A percentile compares a stretch with the other conserved stretches of the same genome.
These are phyloP conservation scores for Zaprionus lachaisei DNA, from an alignment of 1,140 invertebrate genomes.

Conservation along the genomic window DNA sequence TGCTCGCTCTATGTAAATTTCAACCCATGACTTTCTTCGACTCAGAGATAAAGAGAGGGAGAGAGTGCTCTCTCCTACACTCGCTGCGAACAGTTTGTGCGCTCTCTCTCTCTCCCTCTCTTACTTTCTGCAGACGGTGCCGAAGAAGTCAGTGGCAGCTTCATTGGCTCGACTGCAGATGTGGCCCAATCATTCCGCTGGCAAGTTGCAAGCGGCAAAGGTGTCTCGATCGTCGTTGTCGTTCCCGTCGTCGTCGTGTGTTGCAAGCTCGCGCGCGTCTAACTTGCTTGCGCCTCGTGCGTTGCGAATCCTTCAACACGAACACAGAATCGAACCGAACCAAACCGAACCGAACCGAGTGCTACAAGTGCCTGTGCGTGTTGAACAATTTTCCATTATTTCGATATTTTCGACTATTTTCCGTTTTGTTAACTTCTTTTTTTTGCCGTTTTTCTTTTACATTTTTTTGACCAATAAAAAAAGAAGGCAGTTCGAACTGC, in stretches of 20 bases:
- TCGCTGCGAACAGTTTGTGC: constrained; percentile 23
- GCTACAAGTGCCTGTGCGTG: not conserved
- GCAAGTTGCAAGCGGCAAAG: constrained; percentile 70
- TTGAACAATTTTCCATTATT: not conserved
- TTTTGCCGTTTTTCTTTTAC: constrained; percentile 11
- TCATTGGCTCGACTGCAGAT: constrained; percentile 56
- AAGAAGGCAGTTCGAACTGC: constrained; percentile 15
- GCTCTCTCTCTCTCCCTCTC: not conserved
- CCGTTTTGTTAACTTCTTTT: constrained; percentile 8
- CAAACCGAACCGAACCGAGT: not conserved
- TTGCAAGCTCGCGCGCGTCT: constrained; percentile 34
- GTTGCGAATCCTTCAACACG: constrained; percentile 25
- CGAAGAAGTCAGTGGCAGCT: constrained; percentile 40
- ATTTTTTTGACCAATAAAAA: constrained; percentile 7
- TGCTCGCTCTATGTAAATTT: constrained; percentile 6
- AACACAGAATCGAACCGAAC: not conserved
- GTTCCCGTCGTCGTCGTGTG: not conserved
- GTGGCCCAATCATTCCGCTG: constrained; percentile 76
- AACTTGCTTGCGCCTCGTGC: constrained; percentile 2
- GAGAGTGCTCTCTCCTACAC: constrained; percentile 11
- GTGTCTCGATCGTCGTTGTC: constrained; percentile 39
- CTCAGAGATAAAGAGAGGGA: not conserved
- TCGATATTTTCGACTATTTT: not conserved
- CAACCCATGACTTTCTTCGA: constrained; percentile 25
- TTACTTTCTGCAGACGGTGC: not conserved